Percentiles rank a stretch among this genome's conserved stretches.
phyloP scores from a whole-genome alignment of 2,888 invertebrate species.

The Cecidostiba fungosa region DNA sequence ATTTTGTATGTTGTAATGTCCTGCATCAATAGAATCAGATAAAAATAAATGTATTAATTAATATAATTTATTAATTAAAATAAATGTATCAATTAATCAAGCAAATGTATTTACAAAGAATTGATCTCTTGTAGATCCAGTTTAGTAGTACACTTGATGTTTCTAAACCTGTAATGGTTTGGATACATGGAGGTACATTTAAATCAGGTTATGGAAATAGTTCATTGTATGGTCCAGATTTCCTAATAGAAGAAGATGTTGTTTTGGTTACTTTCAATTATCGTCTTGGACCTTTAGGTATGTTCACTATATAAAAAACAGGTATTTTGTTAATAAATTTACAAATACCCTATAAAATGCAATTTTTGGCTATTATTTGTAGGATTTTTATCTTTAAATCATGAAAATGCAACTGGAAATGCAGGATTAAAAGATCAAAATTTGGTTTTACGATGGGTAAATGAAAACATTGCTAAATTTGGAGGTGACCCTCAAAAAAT shows the following conservation, averaged over 20 bases:
- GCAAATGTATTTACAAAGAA: not conserved
- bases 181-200: conserved; percentile 69
- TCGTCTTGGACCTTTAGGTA: conserved; percentile 69
- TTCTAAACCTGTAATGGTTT: conserved; percentile 67
- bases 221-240: conserved; percentile 67
- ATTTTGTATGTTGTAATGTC: too few relatives aligned
- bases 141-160: not conserved
- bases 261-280: conserved; percentile 70
- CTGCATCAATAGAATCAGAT: too few relatives aligned
- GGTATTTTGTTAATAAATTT: not conserved
- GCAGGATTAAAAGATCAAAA: conserved; percentile 80
- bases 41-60: too few relatives aligned
- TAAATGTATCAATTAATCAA: too few relatives aligned
- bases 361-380: not conserved
- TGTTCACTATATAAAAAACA: not conserved
- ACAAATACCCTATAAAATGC: not conserved
- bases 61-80: too few relatives aligned
- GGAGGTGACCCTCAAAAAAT: conserved; percentile 81
- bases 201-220: conserved; percentile 62
- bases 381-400: conserved; percentile 68
- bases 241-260: conserved; percentile 68
- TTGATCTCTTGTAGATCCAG: not conserved
- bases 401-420: conserved; percentile 69
- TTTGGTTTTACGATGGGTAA: conserved; percentile 73
- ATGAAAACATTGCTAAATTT: conserved; percentile 73